Base-by-base conservation (phyloP, 2,113 vertebrate genomes). In the Desmodus rotundus region DNA sequence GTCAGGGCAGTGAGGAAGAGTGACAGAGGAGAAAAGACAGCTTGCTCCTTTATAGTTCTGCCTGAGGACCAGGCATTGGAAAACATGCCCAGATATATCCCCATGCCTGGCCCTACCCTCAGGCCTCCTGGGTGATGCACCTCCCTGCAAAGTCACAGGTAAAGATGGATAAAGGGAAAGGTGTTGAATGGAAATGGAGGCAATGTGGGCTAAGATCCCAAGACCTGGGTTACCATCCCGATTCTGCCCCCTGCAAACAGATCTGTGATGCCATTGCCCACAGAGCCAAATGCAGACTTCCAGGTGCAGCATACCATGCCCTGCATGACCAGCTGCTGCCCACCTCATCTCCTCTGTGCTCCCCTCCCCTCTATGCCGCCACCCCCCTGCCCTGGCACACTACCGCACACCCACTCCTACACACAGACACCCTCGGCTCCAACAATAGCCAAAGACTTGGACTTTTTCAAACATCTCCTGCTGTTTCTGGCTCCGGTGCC, bases 281-380 rank as follows among this genome's bases (percentile, higher is more conserved):
- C 19, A 65, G 52, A 33, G 36, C 33, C 6, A 16, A 78, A 19
- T 26, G 16, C 33, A 74, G 70, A 36, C n/a, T 28, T 78, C 31
- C 65, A 58, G 54, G 24, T 0, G 1, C 77, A 65, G 33, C 0
- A 0, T 15, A 0, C 14, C 16, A 13, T 19, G 16, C 43, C 22
- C 67, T 33, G 19, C 0, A 2, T 8, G 4, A 26, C 22, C 33
- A 8, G n/a, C 13, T 28, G 38, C 78, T 33, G 3, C 9, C 38
- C 7, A 0, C 33, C 38, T 47, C 72, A 7, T 70, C 33, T 58
- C 45, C n/a, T 26, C 10, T 14, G 28, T 50, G 36, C 4, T 33
- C 41, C 2, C 0, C 36, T 67, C 12, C 20, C 13, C 47, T 82
- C n/a, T 10, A 12, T 1, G 1, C 56, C 0, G 22, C 20, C 36